These are phyloP conservation scores for Oncorhynchus tshawytscha DNA, from an alignment of 2,113 vertebrate genomes.

Conservation along the genomic window DNA sequence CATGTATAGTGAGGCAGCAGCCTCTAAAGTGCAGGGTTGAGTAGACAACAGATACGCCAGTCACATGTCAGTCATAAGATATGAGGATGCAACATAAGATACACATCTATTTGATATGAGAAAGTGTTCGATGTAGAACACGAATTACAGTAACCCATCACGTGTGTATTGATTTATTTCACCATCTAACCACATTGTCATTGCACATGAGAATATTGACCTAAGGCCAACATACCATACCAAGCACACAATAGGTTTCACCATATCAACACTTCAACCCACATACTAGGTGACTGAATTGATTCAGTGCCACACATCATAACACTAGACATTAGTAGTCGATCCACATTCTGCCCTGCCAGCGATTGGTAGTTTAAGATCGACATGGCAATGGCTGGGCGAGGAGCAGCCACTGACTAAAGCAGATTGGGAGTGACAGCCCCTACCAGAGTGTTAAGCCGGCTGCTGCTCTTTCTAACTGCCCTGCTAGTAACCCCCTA, in stretches of 20 bases:
- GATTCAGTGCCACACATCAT: background rate
- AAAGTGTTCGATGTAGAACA: too few species aligned
- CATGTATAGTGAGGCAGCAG: too few species aligned
- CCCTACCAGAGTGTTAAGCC: background rate
- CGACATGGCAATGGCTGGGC: background rate
- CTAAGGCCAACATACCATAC: background rate
- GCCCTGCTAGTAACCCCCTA: background rate
- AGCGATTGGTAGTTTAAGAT: background rate
- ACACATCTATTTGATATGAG: too few species aligned
- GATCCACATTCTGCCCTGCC: background rate
- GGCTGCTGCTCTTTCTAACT: background rate
- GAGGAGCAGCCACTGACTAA: background rate
- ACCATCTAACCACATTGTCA: too few species aligned
- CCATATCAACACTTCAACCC: background rate
- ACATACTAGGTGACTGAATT: background rate
- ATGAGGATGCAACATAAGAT: too few species aligned
- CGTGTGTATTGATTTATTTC: too few species aligned
- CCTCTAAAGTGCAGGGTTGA: too few species aligned
- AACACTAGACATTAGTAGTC: background rate
- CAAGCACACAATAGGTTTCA: background rate
- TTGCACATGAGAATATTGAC: too few species aligned
- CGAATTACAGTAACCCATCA: too few species aligned
- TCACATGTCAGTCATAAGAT: too few species aligned
- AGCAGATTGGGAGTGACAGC: slow-evolving; percentile 4
- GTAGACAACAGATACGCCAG: too few species aligned